phyloP scores from a whole-genome alignment of 2,888 invertebrate species.

The Nomada flava region DNA sequence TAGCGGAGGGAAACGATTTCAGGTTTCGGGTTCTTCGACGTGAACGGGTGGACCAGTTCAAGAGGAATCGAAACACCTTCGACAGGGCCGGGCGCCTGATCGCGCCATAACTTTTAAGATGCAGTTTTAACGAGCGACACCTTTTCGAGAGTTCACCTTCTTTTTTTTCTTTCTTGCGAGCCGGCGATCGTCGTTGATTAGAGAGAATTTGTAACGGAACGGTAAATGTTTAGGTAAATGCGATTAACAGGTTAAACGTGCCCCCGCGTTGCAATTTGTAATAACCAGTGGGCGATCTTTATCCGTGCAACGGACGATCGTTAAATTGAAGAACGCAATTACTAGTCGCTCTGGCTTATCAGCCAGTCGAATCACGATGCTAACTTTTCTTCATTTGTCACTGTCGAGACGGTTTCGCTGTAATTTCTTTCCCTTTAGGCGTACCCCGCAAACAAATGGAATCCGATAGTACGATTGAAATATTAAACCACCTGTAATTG shows the following conservation, averaged over 20 bases:
- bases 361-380: conserved; percentile 32
- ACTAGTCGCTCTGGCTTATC: conserved; percentile 29
- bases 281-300: conserved; percentile 53
- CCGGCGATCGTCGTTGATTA: neutral
- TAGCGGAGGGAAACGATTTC: conserved; percentile 17
- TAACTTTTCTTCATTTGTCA: conserved; percentile 68
- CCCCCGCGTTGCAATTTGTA: conserved; percentile 27
- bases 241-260: conserved; percentile 47
- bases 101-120: no score
- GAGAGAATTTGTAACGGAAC: neutral
- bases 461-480: conserved; percentile 11
- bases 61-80: neutral
- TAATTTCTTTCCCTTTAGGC: conserved; percentile 10
- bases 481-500: neutral
- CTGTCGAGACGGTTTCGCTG: conserved; percentile 41
- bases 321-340: conserved; percentile 53
- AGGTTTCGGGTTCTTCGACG: neutral
- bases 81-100: no score
- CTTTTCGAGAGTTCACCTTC: no score
- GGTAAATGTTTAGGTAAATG: conserved; percentile 14
- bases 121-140: neutral
- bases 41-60: neutral
- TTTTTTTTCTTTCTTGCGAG: neutral
- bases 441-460: conserved; percentile 30
- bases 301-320: conserved; percentile 32